Conservation (phyloP, 2,113 vertebrate genomes). For the Urocynchramus pylzowi region DNA sequence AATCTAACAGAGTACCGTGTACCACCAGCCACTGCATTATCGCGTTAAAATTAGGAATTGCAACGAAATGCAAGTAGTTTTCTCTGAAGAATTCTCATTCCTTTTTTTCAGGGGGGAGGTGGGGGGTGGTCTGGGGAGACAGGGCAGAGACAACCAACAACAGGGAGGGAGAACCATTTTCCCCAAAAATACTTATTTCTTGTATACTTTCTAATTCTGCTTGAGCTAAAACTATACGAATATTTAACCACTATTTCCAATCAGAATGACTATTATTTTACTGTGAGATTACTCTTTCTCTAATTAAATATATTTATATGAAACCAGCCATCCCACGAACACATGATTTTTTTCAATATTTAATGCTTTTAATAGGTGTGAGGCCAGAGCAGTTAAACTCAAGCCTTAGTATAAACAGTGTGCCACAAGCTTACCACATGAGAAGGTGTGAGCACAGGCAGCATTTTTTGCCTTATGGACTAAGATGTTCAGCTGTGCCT, state of each 20-base stretch:
- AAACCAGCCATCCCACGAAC: neutral
- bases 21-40: neutral
- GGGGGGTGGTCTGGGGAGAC: neutral
- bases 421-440: neutral
- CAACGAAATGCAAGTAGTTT: neutral
- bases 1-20: neutral
- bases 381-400: neutral
- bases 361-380: neutral
- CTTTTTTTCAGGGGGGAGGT: accelerated
- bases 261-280: neutral
- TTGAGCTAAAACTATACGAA: neutral
- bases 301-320: neutral
- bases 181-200: neutral
- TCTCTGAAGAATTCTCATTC: neutral
- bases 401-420: neutral
- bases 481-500: neutral
- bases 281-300: neutral
- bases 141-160: neutral
- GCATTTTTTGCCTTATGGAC: neutral
- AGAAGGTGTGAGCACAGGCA: neutral
- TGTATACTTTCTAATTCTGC: neutral
- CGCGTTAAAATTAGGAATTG: neutral
- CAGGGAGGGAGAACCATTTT: neutral
- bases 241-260: neutral
- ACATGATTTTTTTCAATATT: neutral